Evolutionary conservation across 2,113 vertebrate genomes (phyloP).

Genomic region (Oxyura jamaicensis): DNA sequence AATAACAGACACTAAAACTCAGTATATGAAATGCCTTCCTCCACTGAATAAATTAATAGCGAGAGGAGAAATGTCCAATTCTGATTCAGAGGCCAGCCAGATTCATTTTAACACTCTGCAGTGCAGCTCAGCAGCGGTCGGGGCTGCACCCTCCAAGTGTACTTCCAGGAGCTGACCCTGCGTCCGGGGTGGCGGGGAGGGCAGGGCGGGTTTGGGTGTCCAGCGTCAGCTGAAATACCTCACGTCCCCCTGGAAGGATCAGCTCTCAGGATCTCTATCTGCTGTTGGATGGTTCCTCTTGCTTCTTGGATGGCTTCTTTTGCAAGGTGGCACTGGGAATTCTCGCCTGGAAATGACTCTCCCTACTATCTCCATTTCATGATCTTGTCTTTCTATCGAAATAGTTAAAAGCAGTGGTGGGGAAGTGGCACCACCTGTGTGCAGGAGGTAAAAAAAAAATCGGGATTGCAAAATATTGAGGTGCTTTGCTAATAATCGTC

Average conservation of each 20-base stretch:
- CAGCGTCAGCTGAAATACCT: not conserved
- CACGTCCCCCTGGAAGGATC: not conserved
- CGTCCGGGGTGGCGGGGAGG: rapidly evolving
- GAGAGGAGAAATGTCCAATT: not conserved
- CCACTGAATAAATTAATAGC: constrained; percentile 15
- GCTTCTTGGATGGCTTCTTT: not conserved
- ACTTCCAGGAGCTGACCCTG: not conserved
- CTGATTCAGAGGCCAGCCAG: not conserved
- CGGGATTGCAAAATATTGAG: not conserved
- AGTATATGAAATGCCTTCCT: constrained; percentile 35
- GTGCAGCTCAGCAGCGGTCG: not conserved
- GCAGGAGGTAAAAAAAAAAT: not conserved
- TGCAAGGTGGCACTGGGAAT: not conserved
- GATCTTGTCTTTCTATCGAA: not conserved
- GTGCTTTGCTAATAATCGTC: not conserved
- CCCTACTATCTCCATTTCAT: not conserved
- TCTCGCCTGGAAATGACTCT: not conserved
- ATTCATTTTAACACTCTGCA: not conserved
- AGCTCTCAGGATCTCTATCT: not conserved
- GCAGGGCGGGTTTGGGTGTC: not conserved
- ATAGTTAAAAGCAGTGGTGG: not conserved
- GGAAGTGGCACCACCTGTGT: not conserved
- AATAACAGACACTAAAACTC: constrained; percentile 57
- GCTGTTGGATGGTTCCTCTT: not conserved
- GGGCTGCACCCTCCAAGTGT: not conserved